Evolutionary conservation across 2,113 vertebrate genomes (phyloP).

Genomic region (Corydoras sp.): DNA sequence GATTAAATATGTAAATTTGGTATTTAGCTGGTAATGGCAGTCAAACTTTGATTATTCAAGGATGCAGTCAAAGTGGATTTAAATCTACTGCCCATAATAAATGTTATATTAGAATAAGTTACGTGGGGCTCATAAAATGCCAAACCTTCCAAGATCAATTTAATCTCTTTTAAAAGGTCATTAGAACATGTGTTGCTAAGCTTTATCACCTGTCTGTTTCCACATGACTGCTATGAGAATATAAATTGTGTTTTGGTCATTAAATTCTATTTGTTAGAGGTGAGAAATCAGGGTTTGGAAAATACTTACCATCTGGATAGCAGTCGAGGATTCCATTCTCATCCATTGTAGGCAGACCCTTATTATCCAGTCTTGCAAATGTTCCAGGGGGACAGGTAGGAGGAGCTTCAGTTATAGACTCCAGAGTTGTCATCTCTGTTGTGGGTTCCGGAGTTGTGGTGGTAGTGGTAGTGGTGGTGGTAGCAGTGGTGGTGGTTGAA

Average conservation of each 20-base stretch:
- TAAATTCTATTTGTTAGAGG: neutral
- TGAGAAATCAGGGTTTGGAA: neutral
- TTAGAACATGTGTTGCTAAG: neutral
- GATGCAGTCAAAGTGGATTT: constrained; percentile 3
- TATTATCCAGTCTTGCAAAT: constrained; percentile 69
- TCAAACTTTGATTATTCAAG: too few relatives aligned
- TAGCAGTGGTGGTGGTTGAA: constrained; percentile 56
- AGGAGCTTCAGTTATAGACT: constrained; percentile 55
- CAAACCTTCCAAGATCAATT: constrained; percentile 4
- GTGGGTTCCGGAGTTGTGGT: constrained; percentile 57
- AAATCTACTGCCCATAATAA: constrained; percentile 16
- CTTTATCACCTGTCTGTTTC: neutral
- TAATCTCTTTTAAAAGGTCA: neutral
- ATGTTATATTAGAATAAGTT: constrained; percentile 7
- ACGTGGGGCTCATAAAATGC: neutral
- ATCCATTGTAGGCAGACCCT: constrained; percentile 73
- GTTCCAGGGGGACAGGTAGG: constrained; percentile 88
- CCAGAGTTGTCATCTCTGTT: constrained; percentile 65
- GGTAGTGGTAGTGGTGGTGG: constrained; percentile 57
- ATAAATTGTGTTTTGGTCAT: neutral
- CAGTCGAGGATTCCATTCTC: constrained; percentile 76
- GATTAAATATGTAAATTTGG: too few relatives aligned
- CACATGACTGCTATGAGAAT: too few relatives aligned
- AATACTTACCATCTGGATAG: constrained; percentile 77
- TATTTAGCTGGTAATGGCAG: too few relatives aligned